Evolutionary conservation across 2,797 vertebrate species (phyloP).

Genomic region (Darevskia mixta): DNA sequence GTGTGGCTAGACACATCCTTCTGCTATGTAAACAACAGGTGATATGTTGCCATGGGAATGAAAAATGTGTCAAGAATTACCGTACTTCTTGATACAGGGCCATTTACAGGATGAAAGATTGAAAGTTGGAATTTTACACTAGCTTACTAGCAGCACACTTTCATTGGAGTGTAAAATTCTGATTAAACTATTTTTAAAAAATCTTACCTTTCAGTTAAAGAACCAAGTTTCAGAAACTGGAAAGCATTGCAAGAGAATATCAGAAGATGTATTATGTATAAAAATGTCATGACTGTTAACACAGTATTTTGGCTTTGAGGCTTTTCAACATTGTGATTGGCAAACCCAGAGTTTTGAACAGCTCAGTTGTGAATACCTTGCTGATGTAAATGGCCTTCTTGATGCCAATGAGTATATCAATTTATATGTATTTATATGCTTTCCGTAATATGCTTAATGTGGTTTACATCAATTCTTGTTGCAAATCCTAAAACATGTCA

Average conservation of each 20-base stretch:
- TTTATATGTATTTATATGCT: constrained; percentile 7
- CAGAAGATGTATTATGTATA: background rate
- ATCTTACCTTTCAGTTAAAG: background rate
- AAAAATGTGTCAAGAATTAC: too few relatives aligned
- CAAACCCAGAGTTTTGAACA: background rate
- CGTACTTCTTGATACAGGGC: too few relatives aligned
- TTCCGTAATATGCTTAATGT: background rate
- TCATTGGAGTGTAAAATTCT: background rate
- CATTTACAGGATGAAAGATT: background rate
- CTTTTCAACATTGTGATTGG: background rate
- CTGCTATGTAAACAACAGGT: too few relatives aligned
- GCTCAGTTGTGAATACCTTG: background rate
- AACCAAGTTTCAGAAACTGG: background rate
- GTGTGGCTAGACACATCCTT: too few relatives aligned
- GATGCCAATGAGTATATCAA: background rate
- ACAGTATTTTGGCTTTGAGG: background rate
- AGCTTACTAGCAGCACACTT: background rate
- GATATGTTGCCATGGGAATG: too few relatives aligned
- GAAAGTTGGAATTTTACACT: background rate
- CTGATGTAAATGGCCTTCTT: background rate
- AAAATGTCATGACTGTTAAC: background rate
- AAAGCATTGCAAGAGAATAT: background rate
- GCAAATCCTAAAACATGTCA: background rate
- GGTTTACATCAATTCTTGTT: background rate
- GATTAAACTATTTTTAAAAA: background rate